A percentile compares a stretch with the other conserved stretches of the same genome.
These are phyloP conservation scores for Ypsolopha sequella DNA, from an alignment of 2,888 invertebrate genomes.

Conservation along the genomic window DNA sequence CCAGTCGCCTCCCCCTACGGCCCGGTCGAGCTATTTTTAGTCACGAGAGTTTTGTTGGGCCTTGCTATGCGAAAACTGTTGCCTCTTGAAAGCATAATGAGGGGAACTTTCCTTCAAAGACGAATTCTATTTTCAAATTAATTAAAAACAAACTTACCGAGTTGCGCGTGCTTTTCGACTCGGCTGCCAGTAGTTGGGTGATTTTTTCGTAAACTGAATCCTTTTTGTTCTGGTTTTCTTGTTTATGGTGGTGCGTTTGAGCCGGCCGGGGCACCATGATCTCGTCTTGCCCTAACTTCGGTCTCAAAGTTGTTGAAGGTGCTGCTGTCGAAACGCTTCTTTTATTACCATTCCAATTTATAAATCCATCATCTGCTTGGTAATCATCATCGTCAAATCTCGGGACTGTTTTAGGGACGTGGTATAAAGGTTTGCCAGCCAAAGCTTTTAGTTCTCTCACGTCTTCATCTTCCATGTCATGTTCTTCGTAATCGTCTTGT, in stretches of 20 bases:
- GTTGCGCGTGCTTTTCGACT: not conserved
- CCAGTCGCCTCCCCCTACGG: slow-evolving; percentile 42
- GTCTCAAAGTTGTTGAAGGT: slow-evolving; percentile 24
- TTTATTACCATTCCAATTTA: slow-evolving; percentile 64
- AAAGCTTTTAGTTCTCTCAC: slow-evolving; percentile 75
- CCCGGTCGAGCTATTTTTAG: slow-evolving; percentile 66
- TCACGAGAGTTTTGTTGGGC: slow-evolving; percentile 21
- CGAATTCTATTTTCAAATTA: not conserved
- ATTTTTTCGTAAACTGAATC: slow-evolving; percentile 57
- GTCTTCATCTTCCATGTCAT: slow-evolving; percentile 69
- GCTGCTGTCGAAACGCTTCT: slow-evolving; percentile 51
- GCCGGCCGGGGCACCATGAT: slow-evolving; percentile 73
- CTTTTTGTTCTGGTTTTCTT: slow-evolving; percentile 30
- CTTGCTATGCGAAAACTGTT: slow-evolving; percentile 6
- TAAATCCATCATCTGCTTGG: slow-evolving; percentile 59
- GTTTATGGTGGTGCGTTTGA: slow-evolving; percentile 49
- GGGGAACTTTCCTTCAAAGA: not conserved
- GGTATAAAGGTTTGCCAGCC: slow-evolving; percentile 64
- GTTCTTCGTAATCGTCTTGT: slow-evolving; percentile 47
- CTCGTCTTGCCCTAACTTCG: slow-evolving; percentile 72
- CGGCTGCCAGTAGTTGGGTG: slow-evolving; percentile 49
- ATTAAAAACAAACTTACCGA: not conserved
- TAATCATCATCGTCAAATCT: slow-evolving; percentile 52
- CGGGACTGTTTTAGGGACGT: slow-evolving; percentile 56
- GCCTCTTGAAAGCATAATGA: not conserved